Evolutionary conservation across 2,797 vertebrate species (phyloP).

Genomic region (Sternarchorhynchus goeldii): DNA sequence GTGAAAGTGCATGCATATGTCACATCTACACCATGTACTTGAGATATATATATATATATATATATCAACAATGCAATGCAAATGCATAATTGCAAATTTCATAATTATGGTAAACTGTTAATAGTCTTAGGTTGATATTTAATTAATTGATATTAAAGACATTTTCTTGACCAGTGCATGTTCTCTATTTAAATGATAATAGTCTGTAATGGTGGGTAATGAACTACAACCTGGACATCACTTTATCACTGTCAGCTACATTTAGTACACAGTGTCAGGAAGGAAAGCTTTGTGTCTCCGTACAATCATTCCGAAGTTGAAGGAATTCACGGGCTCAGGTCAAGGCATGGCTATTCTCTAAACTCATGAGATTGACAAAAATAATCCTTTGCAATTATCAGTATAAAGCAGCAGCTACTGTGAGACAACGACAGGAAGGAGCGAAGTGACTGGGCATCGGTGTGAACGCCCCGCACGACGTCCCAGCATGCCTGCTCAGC

Average conservation of each 20-base stretch:
- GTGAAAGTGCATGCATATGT: background rate
- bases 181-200: background rate
- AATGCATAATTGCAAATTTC: no score
- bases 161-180: conserved; percentile 12
- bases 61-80: background rate
- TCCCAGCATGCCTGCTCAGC: conserved; percentile 46
- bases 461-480: conserved; percentile 46
- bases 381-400: conserved; percentile 66
- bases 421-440: conserved; percentile 58
- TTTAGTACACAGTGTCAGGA: conserved; percentile 46
- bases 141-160: conserved; percentile 25
- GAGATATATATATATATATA: no score
- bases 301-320: background rate
- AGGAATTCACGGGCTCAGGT: conserved; percentile 53
- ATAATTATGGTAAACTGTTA: conserved; percentile 22
- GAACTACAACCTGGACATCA: conserved; percentile 32
- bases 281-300: background rate
- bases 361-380: conserved; percentile 51
- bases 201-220: conserved; percentile 40
- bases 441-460: conserved; percentile 18
- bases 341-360: conserved; percentile 64
- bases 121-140: conserved; percentile 22
- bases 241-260: conserved; percentile 62
- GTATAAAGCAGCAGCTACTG: conserved; percentile 68
- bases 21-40: background rate